Conservation (phyloP, 2,888 invertebrate genomes). For the Metallyticus violacea region DNA sequence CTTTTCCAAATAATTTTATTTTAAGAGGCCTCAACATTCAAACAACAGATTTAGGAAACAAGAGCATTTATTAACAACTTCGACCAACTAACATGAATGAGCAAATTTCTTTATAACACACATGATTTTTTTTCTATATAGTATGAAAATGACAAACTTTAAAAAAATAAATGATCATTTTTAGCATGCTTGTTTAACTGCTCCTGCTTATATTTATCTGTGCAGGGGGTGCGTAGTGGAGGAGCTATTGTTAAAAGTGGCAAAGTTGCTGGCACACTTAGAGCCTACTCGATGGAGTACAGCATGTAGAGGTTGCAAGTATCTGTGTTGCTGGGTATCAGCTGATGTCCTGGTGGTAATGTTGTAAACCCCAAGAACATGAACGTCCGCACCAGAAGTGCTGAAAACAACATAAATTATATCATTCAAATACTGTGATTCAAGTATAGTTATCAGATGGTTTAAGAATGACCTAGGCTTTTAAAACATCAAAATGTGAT, state of each 20-base stretch:
- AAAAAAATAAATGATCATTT: not conserved
- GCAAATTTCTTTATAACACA: not conserved
- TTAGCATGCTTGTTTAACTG: no score
- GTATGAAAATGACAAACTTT: not conserved
- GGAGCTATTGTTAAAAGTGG: constrained; percentile 12
- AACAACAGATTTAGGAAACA: not conserved
- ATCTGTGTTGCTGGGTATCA: constrained; percentile 67
- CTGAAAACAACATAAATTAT: constrained; percentile 46
- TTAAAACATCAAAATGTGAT: no score
- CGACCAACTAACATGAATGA: not conserved
- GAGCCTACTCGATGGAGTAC: constrained; percentile 50
- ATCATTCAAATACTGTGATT: no score
- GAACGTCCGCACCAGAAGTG: constrained; percentile 87
- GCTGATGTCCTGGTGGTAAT: constrained; percentile 75
- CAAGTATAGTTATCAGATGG: no score
- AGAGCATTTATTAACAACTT: no score
- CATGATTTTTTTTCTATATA: not conserved
- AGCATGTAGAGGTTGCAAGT: constrained; percentile 63
- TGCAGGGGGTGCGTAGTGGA: no score
- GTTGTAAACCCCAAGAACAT: constrained; percentile 94
- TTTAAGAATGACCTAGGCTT: no score
- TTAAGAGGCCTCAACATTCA: not conserved
- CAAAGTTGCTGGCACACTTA: not conserved
- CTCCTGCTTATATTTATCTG: no score
- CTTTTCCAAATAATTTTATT: not conserved